phyloP scores from a whole-genome alignment of 2,888 invertebrate species.

The Diarsia brunnea region DNA sequence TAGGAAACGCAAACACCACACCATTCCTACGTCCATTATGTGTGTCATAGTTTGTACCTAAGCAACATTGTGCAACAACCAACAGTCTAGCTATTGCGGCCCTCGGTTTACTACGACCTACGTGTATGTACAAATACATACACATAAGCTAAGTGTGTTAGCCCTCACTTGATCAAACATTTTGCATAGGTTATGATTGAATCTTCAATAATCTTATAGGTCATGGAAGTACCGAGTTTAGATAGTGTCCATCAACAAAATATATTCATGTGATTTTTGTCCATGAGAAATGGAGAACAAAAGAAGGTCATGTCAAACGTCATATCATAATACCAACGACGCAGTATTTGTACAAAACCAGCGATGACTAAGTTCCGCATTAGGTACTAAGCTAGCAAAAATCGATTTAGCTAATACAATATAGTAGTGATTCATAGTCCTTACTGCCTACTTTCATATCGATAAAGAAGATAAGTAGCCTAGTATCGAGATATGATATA shows the following conservation, averaged over 20 bases:
- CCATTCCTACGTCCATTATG: background rate
- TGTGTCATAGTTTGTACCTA: background rate
- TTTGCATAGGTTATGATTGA: background rate
- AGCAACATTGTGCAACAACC: constrained; percentile 6
- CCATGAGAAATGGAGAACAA: background rate
- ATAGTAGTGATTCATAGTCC: constrained; percentile 32
- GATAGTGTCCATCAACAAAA: constrained; percentile 9
- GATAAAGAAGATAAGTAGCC: constrained; percentile 20
- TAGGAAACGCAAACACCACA: background rate
- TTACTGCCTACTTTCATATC: constrained; percentile 32
- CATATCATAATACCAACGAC: constrained; percentile 8
- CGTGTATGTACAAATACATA: background rate
- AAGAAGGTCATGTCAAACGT: constrained; percentile 14
- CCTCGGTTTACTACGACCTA: constrained; percentile 18
- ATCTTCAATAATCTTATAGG: background rate
- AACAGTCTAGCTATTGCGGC: constrained; percentile 1
- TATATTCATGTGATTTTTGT: constrained; percentile 3
- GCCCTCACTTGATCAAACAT: constrained; percentile 2
- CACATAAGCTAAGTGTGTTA: background rate
- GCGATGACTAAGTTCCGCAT: constrained; percentile 19
- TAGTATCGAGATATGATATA: constrained; percentile 15
- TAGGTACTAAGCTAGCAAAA: constrained; percentile 3
- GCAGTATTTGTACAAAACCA: constrained; percentile 25
- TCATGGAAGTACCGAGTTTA: constrained; percentile 8
- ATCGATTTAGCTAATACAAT: constrained; percentile 34